Evolutionary conservation across 1,140 invertebrate species (phyloP).

Genomic region (Eriocheir sinensis): DNA sequence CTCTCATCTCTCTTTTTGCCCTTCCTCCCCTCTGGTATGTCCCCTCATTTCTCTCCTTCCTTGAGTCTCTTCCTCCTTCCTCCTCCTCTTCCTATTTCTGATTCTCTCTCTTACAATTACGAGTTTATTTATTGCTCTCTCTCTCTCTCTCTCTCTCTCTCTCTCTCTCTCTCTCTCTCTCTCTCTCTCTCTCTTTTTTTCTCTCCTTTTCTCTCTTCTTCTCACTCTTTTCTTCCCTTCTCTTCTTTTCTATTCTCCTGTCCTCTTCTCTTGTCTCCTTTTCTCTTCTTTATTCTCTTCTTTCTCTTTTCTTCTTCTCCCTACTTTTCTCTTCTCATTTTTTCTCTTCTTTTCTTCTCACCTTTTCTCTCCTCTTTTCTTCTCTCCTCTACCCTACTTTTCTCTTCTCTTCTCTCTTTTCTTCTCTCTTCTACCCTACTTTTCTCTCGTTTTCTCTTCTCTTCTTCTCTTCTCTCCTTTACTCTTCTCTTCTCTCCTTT

Average conservation of each 20-base stretch:
- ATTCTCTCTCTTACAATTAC: no score
- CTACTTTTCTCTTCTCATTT: no score
- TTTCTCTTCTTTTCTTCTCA: not conserved
- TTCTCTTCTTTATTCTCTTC: not conserved
- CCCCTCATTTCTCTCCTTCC: no score
- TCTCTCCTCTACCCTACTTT: not conserved
- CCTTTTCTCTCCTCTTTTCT: not conserved
- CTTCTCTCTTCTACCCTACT: not conserved
- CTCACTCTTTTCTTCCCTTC: not conserved
- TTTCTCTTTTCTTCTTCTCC: not conserved
- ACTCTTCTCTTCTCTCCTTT: no score
- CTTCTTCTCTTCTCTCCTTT: no score
- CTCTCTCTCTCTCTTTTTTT: not conserved
- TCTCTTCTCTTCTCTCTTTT: not conserved
- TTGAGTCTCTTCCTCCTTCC: no score
- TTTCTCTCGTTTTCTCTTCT: not conserved
- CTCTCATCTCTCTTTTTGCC: no score
- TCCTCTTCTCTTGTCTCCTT: not conserved
- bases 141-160: conserved; percentile 5
- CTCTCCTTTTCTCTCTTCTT: not conserved
- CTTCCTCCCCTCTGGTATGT: no score
- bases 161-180: not conserved
- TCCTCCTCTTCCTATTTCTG: no score
- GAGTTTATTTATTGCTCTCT: not conserved
- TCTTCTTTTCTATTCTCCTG: not conserved